phyloP scores from a whole-genome alignment of 2,113 vertebrate species.

The Apus apus region DNA sequence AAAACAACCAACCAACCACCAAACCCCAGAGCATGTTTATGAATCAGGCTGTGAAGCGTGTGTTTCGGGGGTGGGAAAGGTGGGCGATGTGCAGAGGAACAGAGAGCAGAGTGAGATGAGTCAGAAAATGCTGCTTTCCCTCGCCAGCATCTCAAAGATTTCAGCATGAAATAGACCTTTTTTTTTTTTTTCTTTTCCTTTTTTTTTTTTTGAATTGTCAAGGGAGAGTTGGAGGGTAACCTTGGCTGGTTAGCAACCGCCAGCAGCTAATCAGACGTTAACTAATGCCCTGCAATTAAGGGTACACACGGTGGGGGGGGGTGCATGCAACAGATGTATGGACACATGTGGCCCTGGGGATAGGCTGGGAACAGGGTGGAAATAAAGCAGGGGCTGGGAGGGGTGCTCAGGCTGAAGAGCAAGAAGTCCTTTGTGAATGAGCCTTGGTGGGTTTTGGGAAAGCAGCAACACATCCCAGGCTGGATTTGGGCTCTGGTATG shows the following conservation, averaged over 20 bases:
- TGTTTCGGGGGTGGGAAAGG: constrained; percentile 67
- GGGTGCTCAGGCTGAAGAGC: rapidly evolving
- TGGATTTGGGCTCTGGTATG: neutral
- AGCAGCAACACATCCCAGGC: neutral
- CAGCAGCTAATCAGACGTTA: neutral
- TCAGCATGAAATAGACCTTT: neutral
- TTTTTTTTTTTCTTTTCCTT: neutral
- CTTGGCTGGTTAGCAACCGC: neutral
- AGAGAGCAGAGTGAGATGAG: constrained; percentile 66
- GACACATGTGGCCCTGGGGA: neutral
- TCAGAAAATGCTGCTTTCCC: constrained; percentile 63
- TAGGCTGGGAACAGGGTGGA: too few relatives aligned
- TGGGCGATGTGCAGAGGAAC: constrained; percentile 66
- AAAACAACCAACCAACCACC: too few relatives aligned
- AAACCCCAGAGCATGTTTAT: constrained; percentile 34
- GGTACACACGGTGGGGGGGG: rapidly evolving
- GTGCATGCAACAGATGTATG: rapidly evolving
- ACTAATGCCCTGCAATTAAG: neutral
- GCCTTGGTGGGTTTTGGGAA: neutral
- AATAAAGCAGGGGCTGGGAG: neutral
- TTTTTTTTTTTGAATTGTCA: neutral
- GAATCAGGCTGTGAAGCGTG: constrained; percentile 66
- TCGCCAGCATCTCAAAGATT: constrained; percentile 8
- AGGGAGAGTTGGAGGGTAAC: constrained; percentile 4
- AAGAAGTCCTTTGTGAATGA: rapidly evolving